A percentile compares a stretch with the other conserved stretches of the same genome.
These are phyloP conservation scores for Tiaroga cobitis DNA, from an alignment of 2,797 vertebrate genomes.

Conservation along the genomic window DNA sequence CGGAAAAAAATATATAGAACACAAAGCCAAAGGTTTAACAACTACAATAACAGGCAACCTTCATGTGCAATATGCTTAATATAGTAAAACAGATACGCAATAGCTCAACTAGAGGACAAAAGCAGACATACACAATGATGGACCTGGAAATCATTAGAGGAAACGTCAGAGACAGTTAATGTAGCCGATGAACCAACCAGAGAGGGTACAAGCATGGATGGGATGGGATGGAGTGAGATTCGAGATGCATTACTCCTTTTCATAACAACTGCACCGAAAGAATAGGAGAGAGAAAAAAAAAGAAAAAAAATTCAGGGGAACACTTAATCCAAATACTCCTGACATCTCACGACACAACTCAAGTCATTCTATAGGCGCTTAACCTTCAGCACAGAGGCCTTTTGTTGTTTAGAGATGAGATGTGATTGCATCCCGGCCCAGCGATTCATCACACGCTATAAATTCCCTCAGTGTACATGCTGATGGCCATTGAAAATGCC, in stretches of 20 bases:
- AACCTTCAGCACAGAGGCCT: conserved; percentile 54
- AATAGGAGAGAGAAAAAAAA: background rate
- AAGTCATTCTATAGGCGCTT: conserved; percentile 48
- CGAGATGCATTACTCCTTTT: conserved; percentile 5
- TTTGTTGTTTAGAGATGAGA: conserved; percentile 46
- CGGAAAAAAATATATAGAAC: background rate
- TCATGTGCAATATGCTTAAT: conserved; percentile 22
- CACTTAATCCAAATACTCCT: conserved; percentile 49
- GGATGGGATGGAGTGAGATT: too few relatives aligned
- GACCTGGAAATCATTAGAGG: conserved; percentile 12
- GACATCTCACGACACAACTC: conserved; percentile 9
- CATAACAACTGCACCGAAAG: background rate
- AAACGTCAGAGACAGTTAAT: conserved; percentile 8
- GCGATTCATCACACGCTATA: conserved; percentile 45
- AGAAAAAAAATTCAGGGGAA: conserved; percentile 38
- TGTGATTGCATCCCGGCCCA: conserved; percentile 44
- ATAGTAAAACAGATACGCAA: conserved; percentile 16
- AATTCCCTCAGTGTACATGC: conserved; percentile 33
- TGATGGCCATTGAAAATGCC: conserved; percentile 46
- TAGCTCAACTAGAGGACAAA: conserved; percentile 13
- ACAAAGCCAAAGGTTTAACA: background rate
- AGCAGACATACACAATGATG: background rate
- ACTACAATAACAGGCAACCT: conserved; percentile 3
- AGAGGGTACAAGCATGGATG: background rate
- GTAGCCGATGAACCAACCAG: background rate